A percentile compares a stretch with the other conserved stretches of the same genome.
These are phyloP conservation scores for Pteronura brasiliensis DNA, from an alignment of 2,113 vertebrate genomes.

Conservation along the genomic window DNA sequence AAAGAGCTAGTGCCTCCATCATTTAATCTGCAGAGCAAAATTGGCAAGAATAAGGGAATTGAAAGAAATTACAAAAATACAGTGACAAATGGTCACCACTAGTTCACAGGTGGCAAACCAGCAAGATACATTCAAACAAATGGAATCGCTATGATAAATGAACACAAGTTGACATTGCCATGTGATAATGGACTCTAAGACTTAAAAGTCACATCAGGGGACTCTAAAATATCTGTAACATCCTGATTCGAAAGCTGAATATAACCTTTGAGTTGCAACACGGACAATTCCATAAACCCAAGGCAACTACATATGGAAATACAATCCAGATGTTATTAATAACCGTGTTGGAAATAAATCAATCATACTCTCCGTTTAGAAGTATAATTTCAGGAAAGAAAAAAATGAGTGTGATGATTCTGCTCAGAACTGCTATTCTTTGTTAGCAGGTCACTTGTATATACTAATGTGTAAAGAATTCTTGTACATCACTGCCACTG, in stretches of 20 bases:
- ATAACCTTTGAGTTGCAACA: neutral
- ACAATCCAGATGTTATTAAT: neutral
- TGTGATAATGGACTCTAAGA: neutral
- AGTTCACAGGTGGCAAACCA: neutral
- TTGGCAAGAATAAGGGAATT: neutral
- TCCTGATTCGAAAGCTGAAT: neutral
- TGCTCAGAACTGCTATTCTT: neutral
- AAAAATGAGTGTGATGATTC: neutral
- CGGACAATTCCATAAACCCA: neutral
- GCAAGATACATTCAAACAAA: neutral
- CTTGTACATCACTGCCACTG: neutral
- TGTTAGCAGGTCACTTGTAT: neutral
- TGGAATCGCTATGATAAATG: neutral
- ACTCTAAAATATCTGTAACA: neutral
- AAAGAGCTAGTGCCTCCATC: neutral
- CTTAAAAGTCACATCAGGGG: neutral
- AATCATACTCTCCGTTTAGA: neutral
- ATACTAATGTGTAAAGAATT: neutral
- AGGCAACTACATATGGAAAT: neutral
- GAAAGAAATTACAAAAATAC: neutral
- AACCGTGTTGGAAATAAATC: neutral
- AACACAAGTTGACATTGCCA: neutral
- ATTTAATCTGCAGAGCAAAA: neutral
- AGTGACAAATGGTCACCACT: neutral
- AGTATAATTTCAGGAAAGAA: neutral